These are phyloP conservation scores for Cryptus viduatorius DNA, from an alignment of 2,888 invertebrate species.

Conservation along the genomic window DNA sequence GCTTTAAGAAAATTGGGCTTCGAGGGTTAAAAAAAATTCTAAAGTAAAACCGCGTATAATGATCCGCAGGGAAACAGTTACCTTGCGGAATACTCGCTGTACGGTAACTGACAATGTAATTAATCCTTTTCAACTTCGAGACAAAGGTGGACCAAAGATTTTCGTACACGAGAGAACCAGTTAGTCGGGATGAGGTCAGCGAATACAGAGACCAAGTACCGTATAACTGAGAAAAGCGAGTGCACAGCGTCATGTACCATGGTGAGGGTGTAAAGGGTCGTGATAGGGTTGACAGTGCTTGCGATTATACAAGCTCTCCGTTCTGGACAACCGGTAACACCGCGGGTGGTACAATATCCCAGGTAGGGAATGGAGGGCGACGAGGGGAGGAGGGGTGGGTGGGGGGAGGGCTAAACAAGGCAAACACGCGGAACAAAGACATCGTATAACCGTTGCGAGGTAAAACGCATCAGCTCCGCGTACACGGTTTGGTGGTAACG, in stretches of 20 bases:
- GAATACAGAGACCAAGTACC: conserved; percentile 24
- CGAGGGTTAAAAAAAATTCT: too few relatives aligned
- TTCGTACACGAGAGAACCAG: conserved; percentile 13
- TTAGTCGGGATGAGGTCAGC: conserved; percentile 42
- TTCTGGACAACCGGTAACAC: conserved; percentile 66
- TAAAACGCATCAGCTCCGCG: conserved; percentile 76
- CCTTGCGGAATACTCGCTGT: conserved; percentile 38
- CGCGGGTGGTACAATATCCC: conserved; percentile 62
- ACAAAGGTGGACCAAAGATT: conserved; percentile 52
- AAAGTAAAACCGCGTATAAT: background rate
- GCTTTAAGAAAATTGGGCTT: too few relatives aligned
- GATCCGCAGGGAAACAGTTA: conserved; percentile 41
- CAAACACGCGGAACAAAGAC: conserved; percentile 78
- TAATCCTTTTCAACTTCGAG: conserved; percentile 60
- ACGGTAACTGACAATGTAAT: conserved; percentile 51
- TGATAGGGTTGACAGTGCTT: conserved; percentile 49
- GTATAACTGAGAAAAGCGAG: conserved; percentile 27
- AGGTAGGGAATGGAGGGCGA: background rate
- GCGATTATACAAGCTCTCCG: conserved; percentile 72
- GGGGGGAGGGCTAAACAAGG: conserved; percentile 47
- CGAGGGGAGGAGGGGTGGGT: too few relatives aligned
- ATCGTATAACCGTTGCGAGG: conserved; percentile 73
- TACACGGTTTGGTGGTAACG: conserved; percentile 32
- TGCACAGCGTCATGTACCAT: conserved; percentile 32
- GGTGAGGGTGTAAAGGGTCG: conserved; percentile 43